Conservation (phyloP, 2,797 vertebrate species). For the Limnodromus scolopaceus region DNA sequence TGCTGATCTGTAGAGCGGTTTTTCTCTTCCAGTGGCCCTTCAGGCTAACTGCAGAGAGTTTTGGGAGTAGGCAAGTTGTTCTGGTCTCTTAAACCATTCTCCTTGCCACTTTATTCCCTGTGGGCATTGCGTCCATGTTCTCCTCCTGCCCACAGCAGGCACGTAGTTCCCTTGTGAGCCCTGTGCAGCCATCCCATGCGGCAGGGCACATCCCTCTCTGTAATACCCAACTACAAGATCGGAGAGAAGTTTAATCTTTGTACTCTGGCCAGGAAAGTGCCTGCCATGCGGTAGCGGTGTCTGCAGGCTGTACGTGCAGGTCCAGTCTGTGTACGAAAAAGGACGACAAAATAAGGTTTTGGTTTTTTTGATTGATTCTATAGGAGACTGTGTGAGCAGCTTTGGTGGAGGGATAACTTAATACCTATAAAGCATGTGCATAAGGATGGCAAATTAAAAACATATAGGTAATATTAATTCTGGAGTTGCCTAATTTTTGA, state of each 20-base stretch:
- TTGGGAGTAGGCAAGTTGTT: neutral
- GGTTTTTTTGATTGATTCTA: neutral
- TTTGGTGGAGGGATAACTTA: neutral
- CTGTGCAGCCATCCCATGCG: too few relatives aligned
- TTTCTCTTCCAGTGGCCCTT: neutral
- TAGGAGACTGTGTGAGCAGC: neutral
- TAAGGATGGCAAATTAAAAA: neutral
- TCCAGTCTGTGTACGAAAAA: neutral
- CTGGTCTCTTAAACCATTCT: neutral
- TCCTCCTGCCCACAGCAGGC: neutral
- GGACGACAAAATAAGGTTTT: neutral
- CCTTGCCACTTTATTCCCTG: neutral
- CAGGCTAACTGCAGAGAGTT: neutral
- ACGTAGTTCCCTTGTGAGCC: fast-evolving
- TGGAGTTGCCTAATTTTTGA: neutral
- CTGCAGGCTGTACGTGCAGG: neutral
- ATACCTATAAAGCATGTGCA: neutral
- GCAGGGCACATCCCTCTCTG: neutral
- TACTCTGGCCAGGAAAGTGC: neutral
- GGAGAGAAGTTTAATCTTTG: neutral
- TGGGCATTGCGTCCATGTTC: fast-evolving
- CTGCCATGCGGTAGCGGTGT: neutral
- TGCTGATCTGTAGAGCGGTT: neutral
- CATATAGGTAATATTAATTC: neutral
- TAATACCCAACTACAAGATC: neutral